phyloP scores from a whole-genome alignment of 2,113 vertebrate species.

The Baryphthengus martii region DNA sequence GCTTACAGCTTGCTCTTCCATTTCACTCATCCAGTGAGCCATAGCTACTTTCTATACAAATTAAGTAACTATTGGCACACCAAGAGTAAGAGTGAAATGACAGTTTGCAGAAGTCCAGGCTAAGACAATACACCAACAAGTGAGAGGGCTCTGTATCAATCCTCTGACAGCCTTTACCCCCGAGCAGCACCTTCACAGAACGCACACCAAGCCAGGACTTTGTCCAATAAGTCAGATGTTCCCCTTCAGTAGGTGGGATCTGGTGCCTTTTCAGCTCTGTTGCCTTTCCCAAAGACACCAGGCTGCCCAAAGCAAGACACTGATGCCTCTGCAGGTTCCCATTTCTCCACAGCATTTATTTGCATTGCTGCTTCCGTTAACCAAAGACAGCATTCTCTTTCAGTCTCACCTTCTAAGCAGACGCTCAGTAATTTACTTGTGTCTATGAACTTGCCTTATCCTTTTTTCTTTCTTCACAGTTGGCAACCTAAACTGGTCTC shows the following conservation, averaged over 20 bases:
- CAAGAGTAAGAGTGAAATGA: not conserved
- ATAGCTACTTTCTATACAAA: not conserved
- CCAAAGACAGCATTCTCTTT: not conserved
- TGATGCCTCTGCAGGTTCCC: not conserved
- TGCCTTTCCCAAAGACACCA: not conserved
- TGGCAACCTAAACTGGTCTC: not conserved
- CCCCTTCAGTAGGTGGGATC: not conserved
- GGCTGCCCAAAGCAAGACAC: not conserved
- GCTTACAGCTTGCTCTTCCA: not conserved
- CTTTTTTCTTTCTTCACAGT: not conserved
- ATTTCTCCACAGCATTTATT: not conserved
- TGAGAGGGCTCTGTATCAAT: not conserved
- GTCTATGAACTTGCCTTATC: not conserved
- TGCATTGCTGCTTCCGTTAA: not conserved
- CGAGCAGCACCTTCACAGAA: not conserved
- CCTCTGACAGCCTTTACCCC: not conserved
- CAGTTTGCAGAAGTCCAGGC: not conserved
- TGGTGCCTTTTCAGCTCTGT: not conserved
- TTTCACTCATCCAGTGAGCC: not conserved
- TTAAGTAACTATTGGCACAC: not conserved
- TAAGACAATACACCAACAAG: not conserved
- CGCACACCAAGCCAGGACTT: fast-evolving
- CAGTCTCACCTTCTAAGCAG: not conserved
- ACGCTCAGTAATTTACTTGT: not conserved
- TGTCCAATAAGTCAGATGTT: not conserved